Conservation (phyloP, 2,113 vertebrate species). For the Centropus unirufus region DNA sequence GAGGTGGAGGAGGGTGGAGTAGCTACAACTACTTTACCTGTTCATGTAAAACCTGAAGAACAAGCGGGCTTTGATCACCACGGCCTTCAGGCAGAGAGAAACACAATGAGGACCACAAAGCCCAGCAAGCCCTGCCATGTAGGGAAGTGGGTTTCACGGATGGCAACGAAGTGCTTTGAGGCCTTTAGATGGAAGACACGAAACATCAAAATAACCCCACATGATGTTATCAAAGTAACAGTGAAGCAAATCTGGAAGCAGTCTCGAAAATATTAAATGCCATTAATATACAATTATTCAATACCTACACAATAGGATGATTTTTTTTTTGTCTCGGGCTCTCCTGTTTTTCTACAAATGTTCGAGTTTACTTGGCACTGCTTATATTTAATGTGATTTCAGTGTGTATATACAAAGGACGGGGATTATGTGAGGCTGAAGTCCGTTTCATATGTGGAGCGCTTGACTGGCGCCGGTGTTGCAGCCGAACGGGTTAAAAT, state of each 20-base stretch:
- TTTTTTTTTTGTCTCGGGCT: not conserved
- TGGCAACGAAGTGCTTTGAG: not conserved
- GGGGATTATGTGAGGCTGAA: not conserved
- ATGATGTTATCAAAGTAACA: not conserved
- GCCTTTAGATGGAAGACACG: not conserved
- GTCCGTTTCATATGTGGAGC: not conserved
- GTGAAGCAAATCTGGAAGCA: not conserved
- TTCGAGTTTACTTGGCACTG: not conserved
- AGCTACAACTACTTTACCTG: not conserved
- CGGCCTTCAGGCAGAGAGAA: not conserved
- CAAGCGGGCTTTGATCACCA: not conserved
- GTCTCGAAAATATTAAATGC: not conserved
- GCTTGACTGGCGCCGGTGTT: not conserved
- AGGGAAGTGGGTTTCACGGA: not conserved
- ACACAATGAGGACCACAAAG: not conserved
- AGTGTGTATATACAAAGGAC: not conserved
- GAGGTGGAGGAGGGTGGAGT: not conserved
- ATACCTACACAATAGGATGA: not conserved
- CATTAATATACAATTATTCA: not conserved
- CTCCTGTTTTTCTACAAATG: not conserved
- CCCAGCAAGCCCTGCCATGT: not conserved
- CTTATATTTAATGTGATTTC: not conserved
- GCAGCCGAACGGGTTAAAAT: not conserved
- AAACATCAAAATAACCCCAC: rapidly evolving
- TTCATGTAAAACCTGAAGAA: not conserved